Evolutionary conservation across 2,888 invertebrate species (phyloP).

Genomic region (Raillietiella orientalis): DNA sequence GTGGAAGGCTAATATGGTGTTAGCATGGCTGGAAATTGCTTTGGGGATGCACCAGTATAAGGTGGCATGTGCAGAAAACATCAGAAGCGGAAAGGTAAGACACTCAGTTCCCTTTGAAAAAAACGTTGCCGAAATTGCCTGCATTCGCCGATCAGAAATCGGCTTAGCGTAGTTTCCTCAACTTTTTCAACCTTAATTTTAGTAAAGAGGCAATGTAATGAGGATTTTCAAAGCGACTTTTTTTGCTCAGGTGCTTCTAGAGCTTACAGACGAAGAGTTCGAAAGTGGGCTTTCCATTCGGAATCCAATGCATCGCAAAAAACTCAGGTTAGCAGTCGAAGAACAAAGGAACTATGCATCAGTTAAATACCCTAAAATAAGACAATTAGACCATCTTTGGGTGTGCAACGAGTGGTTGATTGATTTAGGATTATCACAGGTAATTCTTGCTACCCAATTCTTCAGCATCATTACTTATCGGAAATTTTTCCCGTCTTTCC

Average conservation of each 20-base stretch:
- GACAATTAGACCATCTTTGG: constrained; percentile 66
- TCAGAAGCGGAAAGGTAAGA: constrained; percentile 68
- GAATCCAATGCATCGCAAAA: constrained; percentile 75
- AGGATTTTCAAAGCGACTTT: no score
- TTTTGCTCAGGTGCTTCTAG: constrained; percentile 59
- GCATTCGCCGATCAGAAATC: no score
- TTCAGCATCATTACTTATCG: no score
- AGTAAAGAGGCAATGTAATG: no score
- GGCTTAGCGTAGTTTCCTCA: no score
- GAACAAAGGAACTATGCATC: constrained; percentile 59
- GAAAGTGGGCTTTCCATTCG: constrained; percentile 65
- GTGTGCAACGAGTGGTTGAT: constrained; percentile 75
- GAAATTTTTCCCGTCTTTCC: no score
- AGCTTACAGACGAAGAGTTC: constrained; percentile 61
- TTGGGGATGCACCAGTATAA: constrained; percentile 83
- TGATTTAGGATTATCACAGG: constrained; percentile 54
- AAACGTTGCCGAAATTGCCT: no score
- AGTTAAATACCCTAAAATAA: constrained; percentile 55
- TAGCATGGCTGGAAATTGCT: constrained; percentile 77
- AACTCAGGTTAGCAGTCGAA: constrained; percentile 66
- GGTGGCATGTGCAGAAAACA: constrained; percentile 58
- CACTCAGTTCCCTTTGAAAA: no score
- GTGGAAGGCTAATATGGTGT: constrained; percentile 71
- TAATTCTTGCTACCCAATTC: no score
- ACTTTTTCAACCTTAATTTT: no score